phyloP scores from a whole-genome alignment of 2,797 vertebrate species.

The Psittacula derbiana region DNA sequence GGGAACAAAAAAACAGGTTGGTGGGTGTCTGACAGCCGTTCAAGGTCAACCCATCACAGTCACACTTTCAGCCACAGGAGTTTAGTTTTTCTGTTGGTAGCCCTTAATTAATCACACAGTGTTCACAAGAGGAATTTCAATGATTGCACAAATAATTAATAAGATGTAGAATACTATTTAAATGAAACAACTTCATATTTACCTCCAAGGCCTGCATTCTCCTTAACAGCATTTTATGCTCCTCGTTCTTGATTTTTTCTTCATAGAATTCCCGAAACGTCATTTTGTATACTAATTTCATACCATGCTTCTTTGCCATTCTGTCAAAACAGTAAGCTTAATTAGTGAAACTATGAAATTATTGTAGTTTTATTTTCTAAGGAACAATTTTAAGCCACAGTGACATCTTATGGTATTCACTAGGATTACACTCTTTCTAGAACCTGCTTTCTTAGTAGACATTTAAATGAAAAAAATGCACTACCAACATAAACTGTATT shows the following conservation, averaged over 20 bases:
- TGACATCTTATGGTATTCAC: constrained; percentile 52
- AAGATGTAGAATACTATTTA: neutral
- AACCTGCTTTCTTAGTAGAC: neutral
- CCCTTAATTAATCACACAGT: neutral
- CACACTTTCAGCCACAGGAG: neutral
- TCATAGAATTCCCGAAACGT: constrained; percentile 93
- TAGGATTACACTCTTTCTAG: constrained; percentile 1
- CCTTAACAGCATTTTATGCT: constrained; percentile 89
- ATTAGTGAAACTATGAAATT: neutral
- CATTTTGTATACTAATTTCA: constrained; percentile 91
- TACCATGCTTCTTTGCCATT: constrained; percentile 93
- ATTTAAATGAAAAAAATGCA: neutral
- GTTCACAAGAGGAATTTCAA: neutral
- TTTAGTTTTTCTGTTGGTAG: neutral
- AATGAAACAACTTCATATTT: constrained; percentile 12
- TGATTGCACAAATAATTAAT: neutral
- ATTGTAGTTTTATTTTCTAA: neutral
- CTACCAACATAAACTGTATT: neutral
- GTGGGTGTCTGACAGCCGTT: neutral
- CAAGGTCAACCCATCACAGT: neutral
- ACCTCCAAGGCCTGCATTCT: constrained; percentile 94
- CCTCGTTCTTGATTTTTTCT: constrained; percentile 88
- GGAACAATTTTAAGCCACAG: constrained; percentile 23
- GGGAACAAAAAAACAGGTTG: neutral
- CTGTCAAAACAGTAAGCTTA: constrained; percentile 71